phyloP scores from a whole-genome alignment of 2,888 invertebrate genomes.

The Morpho helenor region DNA sequence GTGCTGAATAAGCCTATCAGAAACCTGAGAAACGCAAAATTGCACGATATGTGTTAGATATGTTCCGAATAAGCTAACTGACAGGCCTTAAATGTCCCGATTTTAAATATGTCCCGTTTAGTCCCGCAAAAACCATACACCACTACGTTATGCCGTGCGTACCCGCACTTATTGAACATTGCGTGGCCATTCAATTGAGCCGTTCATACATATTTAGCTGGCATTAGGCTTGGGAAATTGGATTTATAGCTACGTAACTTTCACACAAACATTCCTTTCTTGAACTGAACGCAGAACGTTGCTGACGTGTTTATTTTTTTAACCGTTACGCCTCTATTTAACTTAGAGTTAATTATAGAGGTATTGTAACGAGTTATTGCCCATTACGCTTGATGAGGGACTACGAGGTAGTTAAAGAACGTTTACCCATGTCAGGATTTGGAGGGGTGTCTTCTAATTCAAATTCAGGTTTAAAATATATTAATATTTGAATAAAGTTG shows the following conservation, averaged over 20 bases:
- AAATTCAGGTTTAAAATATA: no score
- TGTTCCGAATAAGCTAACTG: no score
- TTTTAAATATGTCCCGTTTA: constrained; percentile 3
- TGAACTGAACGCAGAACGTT: constrained; percentile 30
- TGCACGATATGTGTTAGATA: no score
- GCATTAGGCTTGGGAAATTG: constrained; percentile 47
- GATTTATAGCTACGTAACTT: constrained; percentile 50
- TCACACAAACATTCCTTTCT: constrained; percentile 42
- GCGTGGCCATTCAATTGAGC: constrained; percentile 59
- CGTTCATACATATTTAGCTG: constrained; percentile 63
- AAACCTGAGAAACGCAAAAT: no score
- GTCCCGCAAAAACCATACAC: background rate
- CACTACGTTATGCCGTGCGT: constrained; percentile 41
- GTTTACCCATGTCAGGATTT: no score
- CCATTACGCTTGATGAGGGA: background rate
- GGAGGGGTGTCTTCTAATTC: no score
- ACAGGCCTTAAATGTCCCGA: background rate
- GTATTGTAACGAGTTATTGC: background rate
- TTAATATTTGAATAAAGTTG: no score
- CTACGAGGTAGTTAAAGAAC: background rate
- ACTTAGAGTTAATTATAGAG: constrained; percentile 1
- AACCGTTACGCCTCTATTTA: constrained; percentile 3
- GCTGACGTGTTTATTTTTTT: constrained; percentile 23
- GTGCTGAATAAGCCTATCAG: no score
- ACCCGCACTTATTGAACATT: constrained; percentile 47